Base-by-base conservation (phyloP, 2,888 invertebrate species). In the Apamea crenata region DNA sequence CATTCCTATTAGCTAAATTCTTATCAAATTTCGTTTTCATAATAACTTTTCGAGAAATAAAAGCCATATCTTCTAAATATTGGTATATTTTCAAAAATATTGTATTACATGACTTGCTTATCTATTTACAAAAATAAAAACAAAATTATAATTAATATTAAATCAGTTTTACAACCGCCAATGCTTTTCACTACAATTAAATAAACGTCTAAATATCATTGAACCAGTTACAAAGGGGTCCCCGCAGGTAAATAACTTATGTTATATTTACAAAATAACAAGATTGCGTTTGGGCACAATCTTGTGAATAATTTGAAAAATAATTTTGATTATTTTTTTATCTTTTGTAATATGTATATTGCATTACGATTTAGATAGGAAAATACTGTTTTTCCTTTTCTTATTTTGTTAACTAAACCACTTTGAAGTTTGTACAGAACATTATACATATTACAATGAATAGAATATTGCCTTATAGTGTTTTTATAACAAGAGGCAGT, bases 51-150 rank as follows among this genome's bases (percentile, higher is more conserved):
- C 29, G 2, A 29, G 0, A 90, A 94, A 89, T 90, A 87, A 93
- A 89, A 92, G 44, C 18, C 80, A 81, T 87, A 73, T 36, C 74
- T 94, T 96, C 96, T 96, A 96, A 96, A 96, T 96, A 96, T 93
- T 96, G 96, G 96, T 96, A 96, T 96, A 96, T 96, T 96, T 96
- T 96, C 96, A 96, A 96, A 96, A 96, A 96, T 96, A 96, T 96
- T 92, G 95, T 96, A 95, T 96, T 96, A 96, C 96, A 96, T 95
- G 96, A 95, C 96, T 95, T 96, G 96, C 95, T 95, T 96, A 95
- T 96, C 92, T 96, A 96, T 96, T 95, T 96, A 96, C 96, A 96
- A 95, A 95, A 95, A 89, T 88, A 89, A 94, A 95, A 95, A 94
- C 91, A 93, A 89, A 94, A 94, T 94, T 92, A 94, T 93, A 94